Percentiles rank a stretch among this genome's conserved stretches.
Evolutionary conservation across 2,113 vertebrate genomes (phyloP).

Genomic region (Coryphaenoides rupestris): DNA sequence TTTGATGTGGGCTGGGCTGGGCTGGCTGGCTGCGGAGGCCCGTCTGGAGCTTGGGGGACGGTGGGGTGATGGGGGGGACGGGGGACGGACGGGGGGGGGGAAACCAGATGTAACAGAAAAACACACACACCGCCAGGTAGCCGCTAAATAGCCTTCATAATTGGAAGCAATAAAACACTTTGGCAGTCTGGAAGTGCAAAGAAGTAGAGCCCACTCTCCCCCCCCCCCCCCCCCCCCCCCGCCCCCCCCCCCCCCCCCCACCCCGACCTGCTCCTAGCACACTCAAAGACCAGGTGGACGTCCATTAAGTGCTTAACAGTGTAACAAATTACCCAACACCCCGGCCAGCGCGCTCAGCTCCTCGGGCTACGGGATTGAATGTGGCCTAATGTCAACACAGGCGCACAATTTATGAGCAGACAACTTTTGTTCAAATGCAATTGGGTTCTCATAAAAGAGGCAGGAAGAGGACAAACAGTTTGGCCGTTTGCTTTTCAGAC

Average conservation of each 20-base stretch:
- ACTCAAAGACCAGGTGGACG: conserved; percentile 67
- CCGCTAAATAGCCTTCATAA: conserved; percentile 71
- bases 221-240: too few relatives aligned
- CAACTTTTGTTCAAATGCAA: conserved; percentile 66
- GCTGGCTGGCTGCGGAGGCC: conserved; percentile 38
- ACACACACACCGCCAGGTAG: conserved; percentile 62
- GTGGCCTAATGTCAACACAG: conserved; percentile 68
- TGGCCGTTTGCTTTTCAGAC: conserved; percentile 56
- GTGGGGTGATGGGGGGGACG: neutral
- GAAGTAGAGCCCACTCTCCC: conserved; percentile 33
- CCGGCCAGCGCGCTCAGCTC: conserved; percentile 50
- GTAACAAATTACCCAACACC: conserved; percentile 75
- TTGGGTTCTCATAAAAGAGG: conserved; percentile 57
- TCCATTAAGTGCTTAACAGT: conserved; percentile 70
- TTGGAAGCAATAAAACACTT: conserved; percentile 72
- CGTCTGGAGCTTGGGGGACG: conserved; percentile 20
- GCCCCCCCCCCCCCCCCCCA: too few relatives aligned
- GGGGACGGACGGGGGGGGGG: conserved; percentile 8
- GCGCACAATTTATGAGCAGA: conserved; percentile 68
- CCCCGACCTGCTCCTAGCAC: conserved; percentile 53
- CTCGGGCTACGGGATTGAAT: conserved; percentile 61
- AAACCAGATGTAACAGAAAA: conserved; percentile 64
- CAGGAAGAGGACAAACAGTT: conserved; percentile 56
- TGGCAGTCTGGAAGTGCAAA: conserved; percentile 65
- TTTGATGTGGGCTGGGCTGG: conserved; percentile 65